phyloP scores from a whole-genome alignment of 2,888 invertebrate genomes.

The Hydrotaea cyrtoneurina region DNA sequence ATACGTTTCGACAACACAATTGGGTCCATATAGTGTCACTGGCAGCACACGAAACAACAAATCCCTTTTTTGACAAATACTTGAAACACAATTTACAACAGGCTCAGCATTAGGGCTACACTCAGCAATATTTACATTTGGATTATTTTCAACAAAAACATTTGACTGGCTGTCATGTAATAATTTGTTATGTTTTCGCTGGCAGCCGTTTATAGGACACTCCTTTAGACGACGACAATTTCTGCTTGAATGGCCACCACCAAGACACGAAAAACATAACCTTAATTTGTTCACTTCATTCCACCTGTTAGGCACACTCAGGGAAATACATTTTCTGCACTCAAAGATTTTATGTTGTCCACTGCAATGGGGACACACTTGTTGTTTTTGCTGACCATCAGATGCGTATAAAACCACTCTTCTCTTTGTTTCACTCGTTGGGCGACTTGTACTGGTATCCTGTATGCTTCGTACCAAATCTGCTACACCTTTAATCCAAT shows the following conservation, averaged over 20 bases:
- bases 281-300: too few species aligned
- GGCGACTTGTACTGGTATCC: too few species aligned
- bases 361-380: background rate
- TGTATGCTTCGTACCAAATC: background rate
- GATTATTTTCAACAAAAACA: background rate
- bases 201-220: constrained; percentile 13
- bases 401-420: constrained; percentile 35
- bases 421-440: constrained; percentile 24
- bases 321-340: constrained; percentile 14
- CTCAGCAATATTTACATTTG: background rate
- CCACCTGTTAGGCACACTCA: background rate
- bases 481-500: constrained; percentile 45
- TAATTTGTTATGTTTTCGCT: constrained; percentile 21
- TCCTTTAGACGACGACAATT: constrained; percentile 3
- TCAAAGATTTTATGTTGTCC: constrained; percentile 27
- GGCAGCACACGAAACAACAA: constrained; percentile 18
- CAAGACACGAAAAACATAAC: constrained; percentile 37
- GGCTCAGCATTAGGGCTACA: background rate
- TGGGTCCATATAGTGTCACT: background rate
- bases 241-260: constrained; percentile 32
- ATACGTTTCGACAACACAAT: constrained; percentile 18
- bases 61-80: background rate
- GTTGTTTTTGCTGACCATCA: constrained; percentile 13
- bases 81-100: constrained; percentile 15
- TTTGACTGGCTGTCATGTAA: background rate